Base-by-base conservation (phyloP, 2,888 invertebrate genomes). In the Nycteola revayana region DNA sequence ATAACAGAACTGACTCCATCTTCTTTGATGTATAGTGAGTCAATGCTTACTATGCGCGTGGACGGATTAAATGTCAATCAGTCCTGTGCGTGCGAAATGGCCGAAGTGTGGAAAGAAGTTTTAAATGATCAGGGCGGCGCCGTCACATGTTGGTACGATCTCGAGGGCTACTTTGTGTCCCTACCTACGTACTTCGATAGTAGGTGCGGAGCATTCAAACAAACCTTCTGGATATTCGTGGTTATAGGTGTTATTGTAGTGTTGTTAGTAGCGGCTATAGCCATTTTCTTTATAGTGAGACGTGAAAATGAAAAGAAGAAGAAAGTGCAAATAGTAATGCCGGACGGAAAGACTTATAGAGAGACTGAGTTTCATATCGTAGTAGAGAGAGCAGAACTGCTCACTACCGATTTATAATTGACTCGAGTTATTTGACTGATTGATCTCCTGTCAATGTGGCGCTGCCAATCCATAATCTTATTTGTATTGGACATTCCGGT, bases 301-400 rank as follows among this genome's bases (percentile, higher is more conserved):
- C 59, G 82, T 35, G 88, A 86, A 67, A 84, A 90, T 71, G 79
- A 91, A 66, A 83, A 91, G 66, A 75, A 91, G 77, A 85, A 92
- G 76, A 80, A 91, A 85, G 63, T 93, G 55, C 91, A 92, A 66
- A 89, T 95, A 75, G 94, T 96, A 31, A 91, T 95, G 64, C 95
- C 96, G 0, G 95, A 95, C 57, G 93, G 94, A 1, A 91, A 94
- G 65, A 93, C 95, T 8, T 96, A 96, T 69, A 90, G 93, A 64
- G 95, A 96, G 83, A 96, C 96, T 6, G 95, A 96, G 80, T 92
- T 96, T 60, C 94, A 95, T 75, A 94, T 96, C 63, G 94, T 96
- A 69, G 93, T 95, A 51, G 96, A 96, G 87, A 92, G 94, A 75
- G 94, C 95, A 25, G 94, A 95, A 77, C 92, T 95, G 28, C 84